Conservation (phyloP, 2,888 invertebrate genomes). For the Willowsia nigromaculata region DNA sequence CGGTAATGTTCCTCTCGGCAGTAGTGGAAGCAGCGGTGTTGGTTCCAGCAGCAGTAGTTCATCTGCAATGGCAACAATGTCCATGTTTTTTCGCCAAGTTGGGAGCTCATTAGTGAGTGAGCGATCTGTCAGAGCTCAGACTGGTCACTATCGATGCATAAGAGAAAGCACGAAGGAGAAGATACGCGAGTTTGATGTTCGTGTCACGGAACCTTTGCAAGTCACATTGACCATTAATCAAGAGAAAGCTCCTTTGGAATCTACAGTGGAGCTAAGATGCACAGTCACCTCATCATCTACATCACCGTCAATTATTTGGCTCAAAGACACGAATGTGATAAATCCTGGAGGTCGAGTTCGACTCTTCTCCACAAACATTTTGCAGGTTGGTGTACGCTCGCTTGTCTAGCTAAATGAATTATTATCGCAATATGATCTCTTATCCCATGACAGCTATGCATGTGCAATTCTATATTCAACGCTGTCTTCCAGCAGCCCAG, state of each 20-base stretch:
- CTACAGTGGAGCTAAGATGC: conserved; percentile 75
- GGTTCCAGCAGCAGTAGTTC: conserved; percentile 25
- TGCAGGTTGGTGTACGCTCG: conserved; percentile 72
- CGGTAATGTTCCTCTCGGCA: neutral
- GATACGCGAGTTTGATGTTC: conserved; percentile 75
- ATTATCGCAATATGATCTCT: neutral
- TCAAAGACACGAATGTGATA: conserved; percentile 80
- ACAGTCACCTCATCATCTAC: conserved; percentile 69
- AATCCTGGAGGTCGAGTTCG: conserved; percentile 77
- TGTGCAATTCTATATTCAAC: neutral
- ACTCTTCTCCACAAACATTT: conserved; percentile 75
- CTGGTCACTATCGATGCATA: conserved; percentile 76
- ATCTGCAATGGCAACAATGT: conserved; percentile 67
- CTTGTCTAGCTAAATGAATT: neutral
- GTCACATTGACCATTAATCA: conserved; percentile 76
- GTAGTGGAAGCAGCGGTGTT: neutral
- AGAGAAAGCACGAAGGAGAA: conserved; percentile 66
- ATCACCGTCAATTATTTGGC: conserved; percentile 87
- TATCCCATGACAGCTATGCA: neutral
- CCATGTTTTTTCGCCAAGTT: conserved; percentile 74
- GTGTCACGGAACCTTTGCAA: conserved; percentile 74
- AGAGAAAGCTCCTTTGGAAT: conserved; percentile 74
- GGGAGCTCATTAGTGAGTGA: conserved; percentile 76
- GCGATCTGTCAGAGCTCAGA: conserved; percentile 68
- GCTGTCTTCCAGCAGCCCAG: too few relatives aligned